phyloP scores from a whole-genome alignment of 2,113 vertebrate species.

The Mesoclemmys tuberculata region DNA sequence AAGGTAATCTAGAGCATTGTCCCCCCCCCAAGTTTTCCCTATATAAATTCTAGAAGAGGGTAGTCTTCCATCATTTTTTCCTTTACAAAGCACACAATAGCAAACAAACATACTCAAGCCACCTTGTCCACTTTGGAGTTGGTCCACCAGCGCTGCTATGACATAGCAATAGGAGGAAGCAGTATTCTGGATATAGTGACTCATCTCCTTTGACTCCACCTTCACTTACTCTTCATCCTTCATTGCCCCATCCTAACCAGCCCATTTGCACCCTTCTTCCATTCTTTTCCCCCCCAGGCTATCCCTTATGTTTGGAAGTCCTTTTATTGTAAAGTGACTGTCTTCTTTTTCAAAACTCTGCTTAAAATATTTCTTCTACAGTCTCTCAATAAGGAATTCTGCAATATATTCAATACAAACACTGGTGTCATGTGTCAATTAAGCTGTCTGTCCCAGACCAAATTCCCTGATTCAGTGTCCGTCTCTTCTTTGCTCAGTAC shows the following conservation, averaged over 20 bases:
- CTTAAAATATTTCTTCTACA: neutral
- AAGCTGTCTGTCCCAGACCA: neutral
- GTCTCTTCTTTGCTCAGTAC: neutral
- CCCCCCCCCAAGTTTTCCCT: neutral
- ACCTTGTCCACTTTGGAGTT: neutral
- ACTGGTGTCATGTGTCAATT: neutral
- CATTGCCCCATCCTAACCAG: neutral
- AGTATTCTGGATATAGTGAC: fast-evolving
- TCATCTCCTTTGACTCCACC: neutral
- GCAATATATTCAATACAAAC: neutral
- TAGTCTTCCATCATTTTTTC: neutral
- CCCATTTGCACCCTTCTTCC: neutral
- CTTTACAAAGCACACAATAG: neutral
- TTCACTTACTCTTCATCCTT: neutral
- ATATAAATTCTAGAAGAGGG: fast-evolving
- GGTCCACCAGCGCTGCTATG: neutral
- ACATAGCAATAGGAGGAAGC: neutral
- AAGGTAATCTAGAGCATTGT: neutral
- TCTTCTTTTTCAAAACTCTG: neutral
- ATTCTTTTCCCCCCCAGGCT: neutral
- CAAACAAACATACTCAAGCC: neutral
- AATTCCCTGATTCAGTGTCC: neutral
- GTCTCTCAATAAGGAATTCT: neutral
- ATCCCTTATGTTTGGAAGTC: neutral
- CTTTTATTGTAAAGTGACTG: no score